Evolutionary conservation across 2,113 vertebrate species (phyloP).

Genomic region (Trichomycterus rosablanca): DNA sequence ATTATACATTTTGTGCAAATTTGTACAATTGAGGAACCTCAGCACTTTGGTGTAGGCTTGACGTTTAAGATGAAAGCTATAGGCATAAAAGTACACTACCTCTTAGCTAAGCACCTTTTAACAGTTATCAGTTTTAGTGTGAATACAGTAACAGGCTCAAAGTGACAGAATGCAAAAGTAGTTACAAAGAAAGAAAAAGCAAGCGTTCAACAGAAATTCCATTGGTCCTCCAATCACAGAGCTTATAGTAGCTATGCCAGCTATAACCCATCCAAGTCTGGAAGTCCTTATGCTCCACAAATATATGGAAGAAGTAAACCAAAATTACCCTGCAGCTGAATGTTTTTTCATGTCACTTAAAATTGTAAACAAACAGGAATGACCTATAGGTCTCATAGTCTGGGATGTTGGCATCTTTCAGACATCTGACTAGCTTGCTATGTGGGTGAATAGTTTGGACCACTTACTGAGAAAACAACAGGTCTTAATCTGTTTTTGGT

Average conservation of each 20-base stretch:
- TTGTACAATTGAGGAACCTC: constrained; percentile 52
- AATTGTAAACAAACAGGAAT: no score
- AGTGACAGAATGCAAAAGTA: constrained; percentile 21
- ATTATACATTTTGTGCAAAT: constrained; percentile 43
- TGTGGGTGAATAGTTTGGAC: not conserved
- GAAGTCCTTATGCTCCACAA: not conserved
- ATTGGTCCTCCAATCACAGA: constrained; percentile 41
- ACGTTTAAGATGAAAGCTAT: constrained; percentile 29
- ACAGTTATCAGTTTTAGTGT: not conserved
- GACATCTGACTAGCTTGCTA: not conserved
- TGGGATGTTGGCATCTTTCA: not conserved
- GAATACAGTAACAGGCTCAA: constrained; percentile 18
- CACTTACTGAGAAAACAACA: not conserved
- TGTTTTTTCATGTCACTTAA: no score
- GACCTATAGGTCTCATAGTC: not conserved
- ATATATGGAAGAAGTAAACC: constrained; percentile 23
- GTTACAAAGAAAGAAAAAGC: not conserved
- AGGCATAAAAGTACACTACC: constrained; percentile 6
- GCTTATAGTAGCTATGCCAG: constrained; percentile 14
- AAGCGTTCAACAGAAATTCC: constrained; percentile 14
- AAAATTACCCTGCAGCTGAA: constrained; percentile 18
- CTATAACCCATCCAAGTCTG: not conserved
- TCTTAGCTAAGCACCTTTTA: constrained; percentile 37
- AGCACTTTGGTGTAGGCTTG: constrained; percentile 48
- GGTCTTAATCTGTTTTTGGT: not conserved